Evolutionary conservation across 2,888 invertebrate species (phyloP).

Genomic region (Harmothoe impar): DNA sequence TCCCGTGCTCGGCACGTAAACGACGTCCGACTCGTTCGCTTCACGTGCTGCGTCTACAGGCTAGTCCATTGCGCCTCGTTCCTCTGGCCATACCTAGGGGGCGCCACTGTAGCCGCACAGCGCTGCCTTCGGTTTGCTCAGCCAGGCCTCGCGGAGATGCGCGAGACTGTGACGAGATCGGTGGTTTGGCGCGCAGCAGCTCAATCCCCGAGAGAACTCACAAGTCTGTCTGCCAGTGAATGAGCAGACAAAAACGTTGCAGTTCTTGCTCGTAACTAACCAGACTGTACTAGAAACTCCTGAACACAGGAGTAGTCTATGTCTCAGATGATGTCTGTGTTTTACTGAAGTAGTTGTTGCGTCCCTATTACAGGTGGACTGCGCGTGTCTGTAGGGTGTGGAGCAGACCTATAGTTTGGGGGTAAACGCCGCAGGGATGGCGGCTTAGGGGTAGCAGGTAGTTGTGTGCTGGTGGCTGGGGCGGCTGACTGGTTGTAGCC

Average conservation of each 20-base stretch:
- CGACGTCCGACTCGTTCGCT: slow-evolving; percentile 28
- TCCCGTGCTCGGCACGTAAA: slow-evolving; percentile 22
- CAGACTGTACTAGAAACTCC: background rate
- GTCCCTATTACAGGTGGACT: background rate
- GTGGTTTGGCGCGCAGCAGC: slow-evolving; percentile 50
- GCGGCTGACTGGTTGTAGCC: slow-evolving; percentile 12
- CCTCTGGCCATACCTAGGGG: slow-evolving; percentile 58
- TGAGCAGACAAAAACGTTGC: slow-evolving; percentile 11
- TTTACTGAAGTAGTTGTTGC: background rate
- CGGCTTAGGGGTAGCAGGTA: background rate
- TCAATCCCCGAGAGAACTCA: background rate
- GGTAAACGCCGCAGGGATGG: slow-evolving; percentile 46
- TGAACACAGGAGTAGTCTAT: background rate
- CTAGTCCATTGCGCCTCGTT: slow-evolving; percentile 50
- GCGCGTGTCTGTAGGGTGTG: background rate
- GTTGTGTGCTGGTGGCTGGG: background rate
- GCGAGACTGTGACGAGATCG: slow-evolving; percentile 53
- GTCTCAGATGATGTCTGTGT: background rate
- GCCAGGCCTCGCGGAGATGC: slow-evolving; percentile 34
- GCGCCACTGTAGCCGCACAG: slow-evolving; percentile 47
- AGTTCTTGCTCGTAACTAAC: background rate
- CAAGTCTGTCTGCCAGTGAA: slow-evolving; percentile 34
- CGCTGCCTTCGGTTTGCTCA: slow-evolving; percentile 5
- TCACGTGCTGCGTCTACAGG: slow-evolving; percentile 46
- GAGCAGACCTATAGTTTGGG: slow-evolving; percentile 20